phyloP scores from a whole-genome alignment of 2,113 vertebrate species.

The Tyto alba region DNA sequence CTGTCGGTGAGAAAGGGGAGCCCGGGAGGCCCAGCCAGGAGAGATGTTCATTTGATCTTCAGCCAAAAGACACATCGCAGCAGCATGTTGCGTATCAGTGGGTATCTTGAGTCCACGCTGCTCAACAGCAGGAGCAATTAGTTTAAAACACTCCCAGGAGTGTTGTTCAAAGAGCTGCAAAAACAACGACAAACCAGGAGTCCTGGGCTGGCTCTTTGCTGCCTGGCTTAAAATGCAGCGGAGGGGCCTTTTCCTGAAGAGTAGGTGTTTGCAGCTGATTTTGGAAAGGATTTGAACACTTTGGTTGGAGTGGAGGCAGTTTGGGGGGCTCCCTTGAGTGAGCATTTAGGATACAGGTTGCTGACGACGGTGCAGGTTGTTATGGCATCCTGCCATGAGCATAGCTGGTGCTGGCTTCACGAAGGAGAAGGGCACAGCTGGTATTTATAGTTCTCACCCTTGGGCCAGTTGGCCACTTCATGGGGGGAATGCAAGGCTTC shows the following conservation, averaged over 20 bases:
- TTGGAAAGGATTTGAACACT: too few species aligned
- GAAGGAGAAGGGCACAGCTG: not conserved
- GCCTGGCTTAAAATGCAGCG: too few species aligned
- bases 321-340: not conserved
- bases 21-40: not conserved
- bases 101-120: not conserved
- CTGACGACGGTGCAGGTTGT: not conserved
- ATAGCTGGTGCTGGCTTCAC: not conserved
- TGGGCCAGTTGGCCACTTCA: not conserved
- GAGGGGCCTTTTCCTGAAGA: not conserved
- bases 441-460: not conserved
- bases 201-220: not conserved
- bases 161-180: not conserved
- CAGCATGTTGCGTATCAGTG: not conserved
- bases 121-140: not conserved
- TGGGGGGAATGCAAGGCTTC: not conserved
- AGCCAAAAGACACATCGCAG: not conserved
- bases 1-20: not conserved
- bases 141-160: not conserved
- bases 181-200: not conserved
- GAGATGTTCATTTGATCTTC: not conserved
- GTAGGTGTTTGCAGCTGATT: not conserved
- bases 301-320: not conserved
- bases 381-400: fast-evolving
- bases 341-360: not conserved